These are phyloP conservation scores for Cynaeus angustus DNA, from an alignment of 2,888 invertebrate genomes.

Conservation along the genomic window DNA sequence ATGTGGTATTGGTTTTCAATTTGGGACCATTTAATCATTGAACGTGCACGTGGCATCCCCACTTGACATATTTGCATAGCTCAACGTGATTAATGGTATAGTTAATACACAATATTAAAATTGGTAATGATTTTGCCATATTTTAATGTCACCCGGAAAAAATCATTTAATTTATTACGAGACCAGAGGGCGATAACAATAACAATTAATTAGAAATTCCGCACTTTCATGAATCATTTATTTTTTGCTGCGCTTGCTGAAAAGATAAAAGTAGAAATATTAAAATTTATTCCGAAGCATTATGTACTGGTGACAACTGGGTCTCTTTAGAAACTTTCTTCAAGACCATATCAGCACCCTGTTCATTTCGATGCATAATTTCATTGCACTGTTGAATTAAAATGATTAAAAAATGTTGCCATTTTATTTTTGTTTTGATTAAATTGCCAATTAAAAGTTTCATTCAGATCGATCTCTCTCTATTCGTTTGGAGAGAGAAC, in stretches of 20 bases:
- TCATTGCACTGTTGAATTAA: neutral
- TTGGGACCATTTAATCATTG: conserved; percentile 62
- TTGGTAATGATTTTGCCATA: conserved; percentile 56
- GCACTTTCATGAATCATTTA: conserved; percentile 33
- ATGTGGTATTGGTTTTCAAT: conserved; percentile 63
- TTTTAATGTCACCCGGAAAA: conserved; percentile 51
- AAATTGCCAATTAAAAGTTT: conserved; percentile 38
- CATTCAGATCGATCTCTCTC: conserved; percentile 11
- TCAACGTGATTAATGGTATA: conserved; percentile 59
- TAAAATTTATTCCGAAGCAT: neutral
- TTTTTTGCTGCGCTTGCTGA: neutral
- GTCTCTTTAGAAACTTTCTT: too few species aligned
- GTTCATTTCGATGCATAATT: neutral
- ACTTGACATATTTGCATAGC: conserved; percentile 55
- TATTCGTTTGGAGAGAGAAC: conserved; percentile 2
- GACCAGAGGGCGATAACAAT: conserved; percentile 40
- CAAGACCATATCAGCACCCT: too few species aligned
- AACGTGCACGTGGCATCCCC: conserved; percentile 57
- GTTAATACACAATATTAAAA: conserved; percentile 59
- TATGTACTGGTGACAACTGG: too few species aligned
- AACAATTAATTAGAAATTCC: conserved; percentile 36
- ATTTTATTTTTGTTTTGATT: conserved; percentile 19
- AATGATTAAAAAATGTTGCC: conserved; percentile 1
- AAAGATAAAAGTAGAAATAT: conserved; percentile 4
- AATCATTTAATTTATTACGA: conserved; percentile 36